A percentile compares a stretch with the other conserved stretches of the same genome.
These are phyloP conservation scores for Anolis sagrei DNA, from an alignment of 2,113 vertebrate genomes.

Conservation along the genomic window DNA sequence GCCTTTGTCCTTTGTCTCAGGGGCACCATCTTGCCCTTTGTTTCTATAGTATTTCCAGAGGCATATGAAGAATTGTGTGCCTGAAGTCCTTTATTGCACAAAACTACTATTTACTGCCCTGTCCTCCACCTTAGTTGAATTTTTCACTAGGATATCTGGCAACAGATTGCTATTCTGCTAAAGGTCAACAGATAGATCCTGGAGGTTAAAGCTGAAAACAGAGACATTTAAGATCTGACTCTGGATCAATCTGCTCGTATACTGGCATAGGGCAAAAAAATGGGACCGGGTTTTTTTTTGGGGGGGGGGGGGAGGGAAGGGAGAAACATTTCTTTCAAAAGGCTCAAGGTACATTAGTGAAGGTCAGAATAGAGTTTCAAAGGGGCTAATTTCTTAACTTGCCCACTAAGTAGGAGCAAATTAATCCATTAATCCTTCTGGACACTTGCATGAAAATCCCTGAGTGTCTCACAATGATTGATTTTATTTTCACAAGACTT, in stretches of 20 bases:
- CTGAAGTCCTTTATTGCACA: no score
- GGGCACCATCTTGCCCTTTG: no score
- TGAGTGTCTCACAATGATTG: background rate
- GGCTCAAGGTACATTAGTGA: background rate
- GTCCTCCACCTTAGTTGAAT: background rate
- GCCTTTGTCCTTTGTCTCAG: no score
- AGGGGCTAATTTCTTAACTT: background rate
- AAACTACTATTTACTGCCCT: no score
- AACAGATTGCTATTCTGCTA: background rate
- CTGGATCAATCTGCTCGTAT: background rate
- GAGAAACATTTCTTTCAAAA: background rate
- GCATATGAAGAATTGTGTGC: no score
- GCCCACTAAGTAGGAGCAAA: background rate
- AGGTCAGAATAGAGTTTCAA: background rate
- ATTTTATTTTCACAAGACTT: conserved; percentile 1
- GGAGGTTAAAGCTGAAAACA: background rate
- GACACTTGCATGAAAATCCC: conserved; percentile 4
- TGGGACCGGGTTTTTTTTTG: no score
- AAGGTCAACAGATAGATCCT: background rate
- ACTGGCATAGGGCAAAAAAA: background rate
- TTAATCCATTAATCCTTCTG: background rate
- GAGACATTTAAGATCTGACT: background rate
- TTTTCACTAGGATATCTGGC: background rate
- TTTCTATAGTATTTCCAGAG: no score
- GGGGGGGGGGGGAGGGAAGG: no score